Conservation (phyloP, 1,140 invertebrate species). For the Gonatopus flavifemur region DNA sequence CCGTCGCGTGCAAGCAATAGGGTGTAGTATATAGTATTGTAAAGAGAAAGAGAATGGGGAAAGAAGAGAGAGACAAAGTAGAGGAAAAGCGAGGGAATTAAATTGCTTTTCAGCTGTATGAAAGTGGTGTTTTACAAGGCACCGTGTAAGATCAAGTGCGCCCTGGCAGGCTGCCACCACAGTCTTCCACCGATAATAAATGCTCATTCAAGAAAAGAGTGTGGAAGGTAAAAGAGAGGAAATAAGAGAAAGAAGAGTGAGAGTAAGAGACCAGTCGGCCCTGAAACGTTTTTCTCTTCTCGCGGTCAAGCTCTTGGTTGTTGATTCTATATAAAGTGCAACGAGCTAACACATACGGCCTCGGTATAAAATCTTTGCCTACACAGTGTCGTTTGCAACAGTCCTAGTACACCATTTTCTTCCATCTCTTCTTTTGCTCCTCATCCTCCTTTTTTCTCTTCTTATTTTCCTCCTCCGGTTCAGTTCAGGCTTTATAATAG, state of each 20-base stretch:
- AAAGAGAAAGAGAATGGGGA: slow-evolving; percentile 8
- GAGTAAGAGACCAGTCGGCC: slow-evolving; percentile 31
- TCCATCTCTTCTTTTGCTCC: slow-evolving; percentile 3
- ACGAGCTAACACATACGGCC: slow-evolving; percentile 36
- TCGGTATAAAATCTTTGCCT: slow-evolving; percentile 33
- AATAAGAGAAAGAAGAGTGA: neutral
- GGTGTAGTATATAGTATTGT: too few species aligned
- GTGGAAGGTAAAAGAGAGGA: slow-evolving; percentile 7
- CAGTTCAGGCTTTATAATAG: too few species aligned
- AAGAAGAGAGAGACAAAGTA: slow-evolving; percentile 12
- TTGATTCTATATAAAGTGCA: slow-evolving; percentile 30
- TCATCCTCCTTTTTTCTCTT: neutral
- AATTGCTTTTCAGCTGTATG: slow-evolving; percentile 40
- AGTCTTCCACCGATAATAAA: slow-evolving; percentile 35
- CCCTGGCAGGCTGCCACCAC: slow-evolving; percentile 35
- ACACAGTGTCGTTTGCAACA: slow-evolving; percentile 11
- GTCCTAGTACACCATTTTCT: neutral
- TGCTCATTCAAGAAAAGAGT: slow-evolving; percentile 39
- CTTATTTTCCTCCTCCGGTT: neutral
- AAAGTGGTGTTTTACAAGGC: slow-evolving; percentile 36
- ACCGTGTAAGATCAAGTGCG: slow-evolving; percentile 41
- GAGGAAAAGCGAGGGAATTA: slow-evolving; percentile 32
- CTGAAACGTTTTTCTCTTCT: slow-evolving; percentile 44
- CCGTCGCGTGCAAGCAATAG: slow-evolving; percentile 15
- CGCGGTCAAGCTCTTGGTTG: slow-evolving; percentile 25